Percentiles rank a stretch among this genome's conserved stretches.
Evolutionary conservation across 1,140 invertebrate genomes (phyloP).

Genomic region (Drosophila carrolli): DNA sequence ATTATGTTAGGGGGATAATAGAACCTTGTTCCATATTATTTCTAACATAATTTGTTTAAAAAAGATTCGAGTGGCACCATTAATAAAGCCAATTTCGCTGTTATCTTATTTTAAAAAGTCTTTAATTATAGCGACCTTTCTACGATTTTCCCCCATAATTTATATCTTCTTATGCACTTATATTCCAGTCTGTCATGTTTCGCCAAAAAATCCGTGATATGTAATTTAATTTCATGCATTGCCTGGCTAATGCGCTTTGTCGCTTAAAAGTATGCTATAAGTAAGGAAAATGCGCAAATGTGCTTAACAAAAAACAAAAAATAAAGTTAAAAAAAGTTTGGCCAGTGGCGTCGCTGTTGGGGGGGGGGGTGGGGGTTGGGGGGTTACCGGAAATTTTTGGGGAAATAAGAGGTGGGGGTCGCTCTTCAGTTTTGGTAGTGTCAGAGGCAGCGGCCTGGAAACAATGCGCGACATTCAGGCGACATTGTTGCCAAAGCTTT

Average conservation of each 20-base stretch:
- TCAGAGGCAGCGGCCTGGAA: conserved; percentile 76
- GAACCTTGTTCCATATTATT: too few species aligned
- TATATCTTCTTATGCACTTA: conserved; percentile 5
- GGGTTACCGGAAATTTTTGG: neutral
- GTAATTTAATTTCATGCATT: conserved; percentile 82
- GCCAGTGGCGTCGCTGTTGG: neutral
- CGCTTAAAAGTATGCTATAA: conserved; percentile 77
- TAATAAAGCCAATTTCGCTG: too few species aligned
- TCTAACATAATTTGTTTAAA: too few species aligned
- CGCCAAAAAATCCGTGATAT: conserved; percentile 36
- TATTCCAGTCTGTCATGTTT: conserved; percentile 24
- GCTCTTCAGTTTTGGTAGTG: conserved; percentile 58
- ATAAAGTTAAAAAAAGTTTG: conserved; percentile 47
- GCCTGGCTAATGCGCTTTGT: conserved; percentile 79
- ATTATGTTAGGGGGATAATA: too few species aligned
- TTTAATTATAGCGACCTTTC: neutral
- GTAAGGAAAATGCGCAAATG: conserved; percentile 75
- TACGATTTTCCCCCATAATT: neutral
- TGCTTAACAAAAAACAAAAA: conserved; percentile 79
- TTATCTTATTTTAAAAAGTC: neutral
- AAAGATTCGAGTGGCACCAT: too few species aligned
- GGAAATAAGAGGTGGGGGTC: neutral
- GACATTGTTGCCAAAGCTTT: conserved; percentile 83
- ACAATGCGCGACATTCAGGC: conserved; percentile 81
- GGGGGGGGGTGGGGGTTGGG: neutral